Conservation (phyloP, 2,797 vertebrate genomes). For the Clarias laeviceps region DNA sequence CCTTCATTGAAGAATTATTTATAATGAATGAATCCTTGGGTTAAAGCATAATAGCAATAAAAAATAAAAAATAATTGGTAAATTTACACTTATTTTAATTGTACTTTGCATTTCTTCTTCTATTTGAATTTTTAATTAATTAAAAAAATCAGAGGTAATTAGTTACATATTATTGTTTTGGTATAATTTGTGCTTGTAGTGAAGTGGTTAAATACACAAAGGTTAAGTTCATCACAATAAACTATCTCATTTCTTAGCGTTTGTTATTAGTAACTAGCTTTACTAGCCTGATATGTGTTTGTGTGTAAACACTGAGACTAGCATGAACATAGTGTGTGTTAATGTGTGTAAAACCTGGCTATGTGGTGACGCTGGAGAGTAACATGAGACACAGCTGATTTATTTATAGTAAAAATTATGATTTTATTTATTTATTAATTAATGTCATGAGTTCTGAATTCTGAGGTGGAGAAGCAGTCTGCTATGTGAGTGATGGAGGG, state of each 20-base stretch:
- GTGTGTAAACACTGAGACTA: background rate
- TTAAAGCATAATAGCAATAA: background rate
- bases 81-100: background rate
- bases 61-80: background rate
- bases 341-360: background rate
- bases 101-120: background rate
- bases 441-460: background rate
- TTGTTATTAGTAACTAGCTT: background rate
- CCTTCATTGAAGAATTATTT: background rate
- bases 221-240: background rate
- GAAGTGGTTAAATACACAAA: background rate
- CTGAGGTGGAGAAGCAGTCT: background rate
- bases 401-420: background rate
- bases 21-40: background rate
- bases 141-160: background rate
- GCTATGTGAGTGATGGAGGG: background rate
- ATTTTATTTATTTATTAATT: too few relatives aligned
- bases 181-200: background rate
- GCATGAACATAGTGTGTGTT: background rate
- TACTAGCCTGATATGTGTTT: background rate
- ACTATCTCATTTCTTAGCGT: background rate
- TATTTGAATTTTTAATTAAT: background rate
- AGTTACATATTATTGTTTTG: background rate
- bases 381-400: background rate
- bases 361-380: background rate